Evolutionary conservation across 2,888 invertebrate genomes (phyloP), one percentile per base, ranked within the genome.

Genomic region (Phaedon cochleariae): DNA sequence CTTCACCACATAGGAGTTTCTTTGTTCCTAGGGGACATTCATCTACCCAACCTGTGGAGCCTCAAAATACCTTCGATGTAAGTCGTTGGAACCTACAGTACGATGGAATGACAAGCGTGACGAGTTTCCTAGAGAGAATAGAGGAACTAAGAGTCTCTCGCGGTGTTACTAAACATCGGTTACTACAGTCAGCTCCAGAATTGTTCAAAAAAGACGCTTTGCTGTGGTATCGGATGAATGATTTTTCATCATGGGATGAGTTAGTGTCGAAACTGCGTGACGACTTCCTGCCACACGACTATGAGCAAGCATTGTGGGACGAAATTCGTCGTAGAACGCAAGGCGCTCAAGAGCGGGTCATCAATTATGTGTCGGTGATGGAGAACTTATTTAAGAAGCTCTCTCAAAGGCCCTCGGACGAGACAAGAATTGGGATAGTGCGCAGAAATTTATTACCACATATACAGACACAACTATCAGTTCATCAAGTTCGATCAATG

Each of bases 381-480:
- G n/a, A n/a, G n/a, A n/a, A n/a, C n/a, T n/a, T n/a, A n/a, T n/a
- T n/a, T n/a, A n/a, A n/a, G n/a, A n/a, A n/a, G n/a, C n/a, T n/a
- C n/a, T n/a, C n/a, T n/a, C n/a, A n/a, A n/a, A n/a, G n/a, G n/a
- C n/a, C n/a, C n/a, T n/a, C n/a, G n/a, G n/a, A 9, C 49, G 37
- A 6, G 60, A 10, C 2, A 6, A 6, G 45, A 10, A 22, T 63
- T 18, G 21, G 58, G 6, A 22, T 59, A 12, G 59, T 63, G 17
- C 41, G 31, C 15, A 49, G 59, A 63, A 63, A 63, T 18, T 21
- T 63, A 3, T 17, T 59, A 9, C 63, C 63, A 6, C 34, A 53
- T n/a, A 7, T 21, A 6, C 48, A 54, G 53, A 48, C 59, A 3
- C 34, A 59, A 12, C n/a, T 45, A n/a, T n/a, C n/a, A n/a, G n/a